Conservation (phyloP, 2,797 vertebrate species). For the Mus spretus region DNA sequence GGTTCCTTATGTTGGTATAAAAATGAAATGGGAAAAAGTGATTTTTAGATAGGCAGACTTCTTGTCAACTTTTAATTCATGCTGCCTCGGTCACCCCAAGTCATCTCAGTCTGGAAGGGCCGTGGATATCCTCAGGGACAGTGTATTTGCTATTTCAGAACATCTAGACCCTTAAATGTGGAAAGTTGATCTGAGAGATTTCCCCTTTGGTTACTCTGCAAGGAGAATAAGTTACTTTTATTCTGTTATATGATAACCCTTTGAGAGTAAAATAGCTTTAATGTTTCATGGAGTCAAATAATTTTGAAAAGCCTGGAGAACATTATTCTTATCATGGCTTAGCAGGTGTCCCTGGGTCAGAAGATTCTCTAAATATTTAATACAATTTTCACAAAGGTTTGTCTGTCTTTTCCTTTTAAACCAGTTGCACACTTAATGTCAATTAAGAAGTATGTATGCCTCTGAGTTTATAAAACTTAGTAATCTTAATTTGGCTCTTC, state of each 20-base stretch:
- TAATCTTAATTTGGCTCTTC: conserved; percentile 59
- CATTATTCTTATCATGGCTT: conserved; percentile 80
- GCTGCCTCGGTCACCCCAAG: not conserved
- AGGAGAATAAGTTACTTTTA: conserved; percentile 72
- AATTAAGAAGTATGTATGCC: conserved; percentile 57
- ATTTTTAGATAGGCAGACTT: not conserved
- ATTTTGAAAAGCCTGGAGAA: conserved; percentile 67
- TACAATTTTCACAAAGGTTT: conserved; percentile 46
- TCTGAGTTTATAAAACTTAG: conserved; percentile 66
- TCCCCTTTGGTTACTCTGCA: conserved; percentile 60
- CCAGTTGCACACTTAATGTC: conserved; percentile 5
- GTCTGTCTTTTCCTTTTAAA: conserved; percentile 51
- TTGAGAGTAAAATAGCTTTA: conserved; percentile 77
- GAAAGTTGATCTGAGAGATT: conserved; percentile 62
- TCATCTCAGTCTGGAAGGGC: not conserved
- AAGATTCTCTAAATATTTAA: conserved; percentile 81
- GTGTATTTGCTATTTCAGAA: conserved; percentile 5
- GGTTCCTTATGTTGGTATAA: not conserved
- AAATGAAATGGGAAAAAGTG: not conserved
- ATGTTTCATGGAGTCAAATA: conserved; percentile 80
- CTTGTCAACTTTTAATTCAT: not conserved
- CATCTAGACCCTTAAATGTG: conserved; percentile 52
- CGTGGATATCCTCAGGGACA: not conserved
- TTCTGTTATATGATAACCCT: conserved; percentile 62
- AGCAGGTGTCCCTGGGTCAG: conserved; percentile 69